Evolutionary conservation across 2,888 invertebrate genomes (phyloP), one percentile per base, ranked within the genome.

Genomic region (Limnephilus auricula): DNA sequence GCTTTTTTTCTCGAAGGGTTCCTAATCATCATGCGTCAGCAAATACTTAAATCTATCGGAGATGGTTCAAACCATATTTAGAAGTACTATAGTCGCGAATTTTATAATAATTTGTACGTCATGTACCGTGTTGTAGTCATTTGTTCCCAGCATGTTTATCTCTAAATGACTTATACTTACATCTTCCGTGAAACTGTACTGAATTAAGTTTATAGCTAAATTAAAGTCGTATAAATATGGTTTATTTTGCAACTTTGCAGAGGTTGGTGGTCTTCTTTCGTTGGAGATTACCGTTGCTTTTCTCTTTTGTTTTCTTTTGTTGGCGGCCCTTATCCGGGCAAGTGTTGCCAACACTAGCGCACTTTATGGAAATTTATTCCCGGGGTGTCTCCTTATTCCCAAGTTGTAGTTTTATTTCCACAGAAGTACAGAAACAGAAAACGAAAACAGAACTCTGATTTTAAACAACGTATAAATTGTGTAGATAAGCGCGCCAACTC

Each of bases 331-430:
- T 91, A 80, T 50, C 91, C 88, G 87, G 30, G 45, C 87, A 90
- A 91, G 89, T 89, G 88, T 91, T 90, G 89, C 91, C 91, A 91
- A 91, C 92, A 90, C 90, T 65, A 50, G 45, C 50, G 30, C 79
- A 89, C 34, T 92, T 91, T 92, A 92, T 92, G 92, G 91, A 91
- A 92, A 92, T 92, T 92, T 92, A 92, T 92, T 92, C 92, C 85
- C 31, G 91, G 87, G 91, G 89, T 79, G 92, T 90, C 89, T 87
- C 84, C 90, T 91, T 89, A 85, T 90, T 87, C 84, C 37, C 40
- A 30, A 30, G 32, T n/a, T 79, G 89, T 37, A 79, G 89, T 79
- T 89, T 89, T 89, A 89, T 87, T 78, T 87, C 32, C 32, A 34
- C 79, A n/a, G 65, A 79, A 79, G 89, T 37, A 32, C 79, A 18